Conservation (phyloP, 2,113 vertebrate genomes). For the Pseudorectes ferrugineus region DNA sequence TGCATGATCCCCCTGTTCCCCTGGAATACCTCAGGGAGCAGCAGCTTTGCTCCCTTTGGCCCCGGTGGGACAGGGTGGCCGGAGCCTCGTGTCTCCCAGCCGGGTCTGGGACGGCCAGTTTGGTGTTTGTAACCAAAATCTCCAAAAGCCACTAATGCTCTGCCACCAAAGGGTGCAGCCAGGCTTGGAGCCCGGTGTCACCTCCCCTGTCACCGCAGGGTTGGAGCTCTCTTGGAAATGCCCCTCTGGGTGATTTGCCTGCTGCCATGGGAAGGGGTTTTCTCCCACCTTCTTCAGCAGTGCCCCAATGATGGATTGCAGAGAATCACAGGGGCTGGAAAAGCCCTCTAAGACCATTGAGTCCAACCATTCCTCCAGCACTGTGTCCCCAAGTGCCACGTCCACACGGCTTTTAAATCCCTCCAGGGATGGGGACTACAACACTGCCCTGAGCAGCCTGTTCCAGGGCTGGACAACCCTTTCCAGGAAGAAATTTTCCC, state of each 20-base stretch:
- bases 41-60: not conserved
- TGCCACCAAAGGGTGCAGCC: fast-evolving
- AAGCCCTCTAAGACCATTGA: not conserved
- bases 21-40: fast-evolving
- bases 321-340: not conserved
- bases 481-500: not conserved
- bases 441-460: not conserved
- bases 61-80: fast-evolving
- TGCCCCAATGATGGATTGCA: fast-evolving
- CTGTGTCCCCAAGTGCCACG: not conserved
- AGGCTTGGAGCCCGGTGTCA: fast-evolving
- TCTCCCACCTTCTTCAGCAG: not conserved
- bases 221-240: not conserved
- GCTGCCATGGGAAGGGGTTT: not conserved
- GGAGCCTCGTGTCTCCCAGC: fast-evolving
- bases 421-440: no score
- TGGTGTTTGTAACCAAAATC: no score
- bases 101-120: fast-evolving
- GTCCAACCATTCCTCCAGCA: not conserved
- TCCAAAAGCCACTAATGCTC: fast-evolving
- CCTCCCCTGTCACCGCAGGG: fast-evolving
- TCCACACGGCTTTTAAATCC: not conserved
- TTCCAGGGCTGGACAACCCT: not conserved
- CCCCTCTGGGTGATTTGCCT: not conserved
- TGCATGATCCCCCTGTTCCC: fast-evolving